A percentile compares a stretch with the other conserved stretches of the same genome.
These are phyloP conservation scores for Athetis lepigone DNA, from an alignment of 2,888 invertebrate species.

Conservation along the genomic window DNA sequence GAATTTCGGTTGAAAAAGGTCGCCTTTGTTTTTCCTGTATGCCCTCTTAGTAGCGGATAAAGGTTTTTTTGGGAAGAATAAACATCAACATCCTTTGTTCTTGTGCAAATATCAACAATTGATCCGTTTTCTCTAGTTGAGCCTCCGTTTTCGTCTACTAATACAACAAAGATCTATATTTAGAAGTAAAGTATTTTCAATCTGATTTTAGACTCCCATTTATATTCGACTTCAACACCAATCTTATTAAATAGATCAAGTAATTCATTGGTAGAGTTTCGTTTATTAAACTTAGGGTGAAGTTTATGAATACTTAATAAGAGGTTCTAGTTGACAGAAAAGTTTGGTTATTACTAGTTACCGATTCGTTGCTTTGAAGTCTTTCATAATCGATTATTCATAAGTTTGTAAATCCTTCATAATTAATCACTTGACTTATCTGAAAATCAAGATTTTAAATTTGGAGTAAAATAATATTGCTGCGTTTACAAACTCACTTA, in stretches of 20 bases:
- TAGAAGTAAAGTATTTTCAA: not conserved
- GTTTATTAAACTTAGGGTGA: constrained; percentile 30
- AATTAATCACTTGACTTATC: constrained; percentile 20
- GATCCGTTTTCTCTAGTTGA: constrained; percentile 1
- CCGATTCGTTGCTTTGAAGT: constrained; percentile 30
- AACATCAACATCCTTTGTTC: constrained; percentile 1
- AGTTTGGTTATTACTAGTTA: constrained; percentile 48
- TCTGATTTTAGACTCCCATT: not conserved
- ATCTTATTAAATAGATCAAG: constrained; percentile 22
- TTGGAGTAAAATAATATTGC: no score
- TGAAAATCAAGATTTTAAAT: no score
- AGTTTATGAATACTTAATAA: constrained; percentile 49
- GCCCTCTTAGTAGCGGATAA: not conserved
- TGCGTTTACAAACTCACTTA: no score
- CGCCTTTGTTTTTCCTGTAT: constrained; percentile 11
- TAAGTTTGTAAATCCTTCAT: constrained; percentile 21
- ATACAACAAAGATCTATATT: not conserved
- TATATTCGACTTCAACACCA: constrained; percentile 9
- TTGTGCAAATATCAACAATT: constrained; percentile 2
- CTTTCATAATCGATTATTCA: constrained; percentile 36
- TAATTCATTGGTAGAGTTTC: constrained; percentile 22
- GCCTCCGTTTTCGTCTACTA: not conserved
- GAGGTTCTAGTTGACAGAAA: constrained; percentile 29
- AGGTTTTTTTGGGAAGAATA: constrained; percentile 20
- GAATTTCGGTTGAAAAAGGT: constrained; percentile 6